phyloP scores from a whole-genome alignment of 2,888 invertebrate genomes.

The Melangyna quadrimaculata region DNA sequence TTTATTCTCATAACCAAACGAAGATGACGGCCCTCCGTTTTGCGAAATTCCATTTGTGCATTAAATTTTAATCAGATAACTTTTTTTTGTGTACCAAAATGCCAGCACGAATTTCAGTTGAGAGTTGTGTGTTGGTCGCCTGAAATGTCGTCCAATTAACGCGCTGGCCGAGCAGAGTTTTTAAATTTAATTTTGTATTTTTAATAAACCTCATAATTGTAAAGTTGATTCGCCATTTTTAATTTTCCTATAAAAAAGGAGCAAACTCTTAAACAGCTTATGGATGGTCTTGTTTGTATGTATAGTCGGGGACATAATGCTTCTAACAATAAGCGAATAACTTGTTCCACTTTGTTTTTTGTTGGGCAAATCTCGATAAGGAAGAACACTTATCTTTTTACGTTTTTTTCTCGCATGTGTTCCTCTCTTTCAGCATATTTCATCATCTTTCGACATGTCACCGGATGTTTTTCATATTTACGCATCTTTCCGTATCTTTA shows the following conservation, averaged over 20 bases:
- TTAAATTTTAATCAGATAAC: conserved; percentile 48
- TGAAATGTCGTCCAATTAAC: conserved; percentile 56
- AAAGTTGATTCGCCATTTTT: conserved; percentile 56
- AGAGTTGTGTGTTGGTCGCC: conserved; percentile 25
- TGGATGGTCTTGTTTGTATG: not conserved
- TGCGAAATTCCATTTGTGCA: conserved; percentile 41
- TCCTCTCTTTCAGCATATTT: too few relatives aligned
- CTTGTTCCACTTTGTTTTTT: too few relatives aligned
- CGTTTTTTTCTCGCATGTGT: too few relatives aligned
- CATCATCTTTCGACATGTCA: too few relatives aligned
- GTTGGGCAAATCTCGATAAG: too few relatives aligned
- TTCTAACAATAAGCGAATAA: too few relatives aligned
- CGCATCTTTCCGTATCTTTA: too few relatives aligned
- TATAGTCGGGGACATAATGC: not conserved
- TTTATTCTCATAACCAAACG: not conserved
- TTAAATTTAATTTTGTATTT: conserved; percentile 20
- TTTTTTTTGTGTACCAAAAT: not conserved
- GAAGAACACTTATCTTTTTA: too few relatives aligned
- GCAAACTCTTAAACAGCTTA: not conserved
- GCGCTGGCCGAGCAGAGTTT: conserved; percentile 5
- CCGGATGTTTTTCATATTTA: too few relatives aligned
- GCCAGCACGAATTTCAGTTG: conserved; percentile 32
- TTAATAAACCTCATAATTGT: conserved; percentile 40
- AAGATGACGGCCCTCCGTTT: conserved; percentile 34
- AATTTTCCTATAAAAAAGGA: not conserved